Base-by-base conservation (phyloP, 2,797 vertebrate genomes). In the Hybognathus amarus region DNA sequence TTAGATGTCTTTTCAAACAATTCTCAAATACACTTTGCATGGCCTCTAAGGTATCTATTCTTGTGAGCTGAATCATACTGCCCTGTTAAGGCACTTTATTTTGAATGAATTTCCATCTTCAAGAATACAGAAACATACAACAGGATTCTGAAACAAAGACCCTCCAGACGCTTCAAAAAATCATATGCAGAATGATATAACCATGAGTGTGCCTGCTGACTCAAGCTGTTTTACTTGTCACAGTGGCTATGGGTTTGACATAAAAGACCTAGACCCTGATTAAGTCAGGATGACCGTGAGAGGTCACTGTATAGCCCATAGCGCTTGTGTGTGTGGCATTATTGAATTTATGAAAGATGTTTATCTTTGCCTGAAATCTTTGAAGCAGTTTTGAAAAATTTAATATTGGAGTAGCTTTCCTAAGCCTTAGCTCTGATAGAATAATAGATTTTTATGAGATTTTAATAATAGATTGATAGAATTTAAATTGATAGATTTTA, bases 101-200 rank as follows among this genome's bases (percentile, higher is more conserved):
- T 74, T 40, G 27, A 75, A 40, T 33, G 47, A 24, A 68, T 76
- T 66, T 80, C 36, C 45, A 38, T 68, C 63, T 61, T 47, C 70
- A 80, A 61, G 52, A 67, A 76, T 67, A 64, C 20, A 61, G 50
- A 56, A n/a, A 68, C 77, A 45, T 45, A 45, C 38, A 76, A 64
- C 54, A 42, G 52, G 83, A 74, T 76, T 67, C 22, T 69, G 73
- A 50, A 63, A 76, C 68, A 74, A 42, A 84, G 17, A 24, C 56
- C 36, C 22, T 71, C 50, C 69, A 84, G 18, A 66, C 68, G 54
- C 33, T 74, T 76, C 1, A 20, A 52, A 75, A 68, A 67, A n/a
- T 30, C 30, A 9, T 24, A 30, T 56, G 12, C 68, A 66, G 69
- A 79, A 84, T 75, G 61, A 76, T 68, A 66, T 36, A n/a, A 15